These are phyloP conservation scores for Carcina quercana DNA, from an alignment of 2,888 invertebrate genomes.

Conservation along the genomic window DNA sequence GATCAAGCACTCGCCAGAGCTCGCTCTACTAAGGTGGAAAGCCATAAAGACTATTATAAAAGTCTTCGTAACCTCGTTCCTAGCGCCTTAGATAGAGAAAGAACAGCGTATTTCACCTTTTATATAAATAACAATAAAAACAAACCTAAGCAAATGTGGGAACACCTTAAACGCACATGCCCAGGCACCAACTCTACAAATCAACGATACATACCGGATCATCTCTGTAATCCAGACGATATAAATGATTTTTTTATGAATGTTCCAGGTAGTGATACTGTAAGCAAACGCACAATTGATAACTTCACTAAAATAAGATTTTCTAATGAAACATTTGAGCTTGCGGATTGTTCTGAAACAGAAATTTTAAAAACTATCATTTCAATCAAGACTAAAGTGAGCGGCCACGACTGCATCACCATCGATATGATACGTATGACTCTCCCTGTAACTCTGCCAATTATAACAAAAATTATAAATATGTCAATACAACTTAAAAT, in stretches of 20 bases:
- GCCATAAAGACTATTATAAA: conserved; percentile 10
- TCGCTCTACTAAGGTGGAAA: conserved; percentile 3
- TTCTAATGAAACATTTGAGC: not conserved
- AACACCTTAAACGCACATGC: not conserved
- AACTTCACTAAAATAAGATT: not conserved
- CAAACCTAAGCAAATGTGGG: conserved; percentile 10
- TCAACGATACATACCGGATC: not conserved
- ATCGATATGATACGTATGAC: not conserved
- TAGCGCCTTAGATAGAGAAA: conserved; percentile 12
- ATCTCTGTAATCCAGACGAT: not conserved
- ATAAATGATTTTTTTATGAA: conserved; percentile 3
- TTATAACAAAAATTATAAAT: conserved; percentile 1
- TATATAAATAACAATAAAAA: conserved; percentile 13
- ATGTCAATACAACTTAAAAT: not conserved
- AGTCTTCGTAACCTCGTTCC: conserved; percentile 11
- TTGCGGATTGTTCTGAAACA: not conserved
- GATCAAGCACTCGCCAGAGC: conserved; percentile 10
- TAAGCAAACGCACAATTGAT: not conserved
- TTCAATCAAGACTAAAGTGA: not conserved
- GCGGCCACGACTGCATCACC: not conserved
- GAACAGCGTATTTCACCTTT: conserved; percentile 11
- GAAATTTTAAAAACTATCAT: not conserved
- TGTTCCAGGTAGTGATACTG: not conserved
- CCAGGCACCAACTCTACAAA: not conserved
- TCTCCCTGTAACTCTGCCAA: not conserved